These are phyloP conservation scores for Neodontobutis hainanensis DNA, from an alignment of 2,113 vertebrate species.

Conservation along the genomic window DNA sequence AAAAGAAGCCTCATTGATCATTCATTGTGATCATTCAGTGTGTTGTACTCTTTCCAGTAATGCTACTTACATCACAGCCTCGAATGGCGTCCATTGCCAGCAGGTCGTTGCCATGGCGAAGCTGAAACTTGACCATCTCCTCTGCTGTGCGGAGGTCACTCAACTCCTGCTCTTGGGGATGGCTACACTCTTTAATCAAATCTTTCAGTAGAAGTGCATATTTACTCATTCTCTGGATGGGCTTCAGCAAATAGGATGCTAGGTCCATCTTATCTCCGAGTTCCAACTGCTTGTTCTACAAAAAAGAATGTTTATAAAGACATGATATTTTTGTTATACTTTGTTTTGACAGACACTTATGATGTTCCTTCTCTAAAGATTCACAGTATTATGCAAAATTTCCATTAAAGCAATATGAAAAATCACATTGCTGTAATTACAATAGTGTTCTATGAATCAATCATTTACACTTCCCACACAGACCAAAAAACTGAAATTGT, in stretches of 20 bases:
- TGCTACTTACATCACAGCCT: slow-evolving; percentile 88
- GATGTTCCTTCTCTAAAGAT: too few species aligned
- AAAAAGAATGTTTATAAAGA: neutral
- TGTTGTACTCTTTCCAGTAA: neutral
- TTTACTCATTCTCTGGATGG: slow-evolving; percentile 97
- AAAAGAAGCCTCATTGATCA: slow-evolving; percentile 36
- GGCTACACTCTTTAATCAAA: slow-evolving; percentile 89
- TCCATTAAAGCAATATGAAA: too few species aligned
- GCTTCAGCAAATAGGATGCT: slow-evolving; percentile 95
- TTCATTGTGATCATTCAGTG: neutral
- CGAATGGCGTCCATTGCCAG: slow-evolving; percentile 97
- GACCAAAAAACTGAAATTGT: too few species aligned
- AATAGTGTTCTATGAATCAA: too few species aligned
- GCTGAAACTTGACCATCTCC: slow-evolving; percentile 95
- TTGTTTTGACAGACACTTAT: too few species aligned
- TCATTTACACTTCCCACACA: too few species aligned
- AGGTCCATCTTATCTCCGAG: slow-evolving; percentile 95
- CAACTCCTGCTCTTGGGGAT: slow-evolving; percentile 88
- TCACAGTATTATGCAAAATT: too few species aligned
- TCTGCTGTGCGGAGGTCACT: slow-evolving; percentile 86
- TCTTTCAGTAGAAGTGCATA: slow-evolving; percentile 93
- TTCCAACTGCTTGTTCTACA: slow-evolving; percentile 89
- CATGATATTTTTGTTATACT: too few species aligned
- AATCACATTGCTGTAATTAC: too few species aligned
- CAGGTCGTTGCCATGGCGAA: slow-evolving; percentile 94